phyloP scores from a whole-genome alignment of 2,113 vertebrate genomes.

The Bungarus multicinctus region DNA sequence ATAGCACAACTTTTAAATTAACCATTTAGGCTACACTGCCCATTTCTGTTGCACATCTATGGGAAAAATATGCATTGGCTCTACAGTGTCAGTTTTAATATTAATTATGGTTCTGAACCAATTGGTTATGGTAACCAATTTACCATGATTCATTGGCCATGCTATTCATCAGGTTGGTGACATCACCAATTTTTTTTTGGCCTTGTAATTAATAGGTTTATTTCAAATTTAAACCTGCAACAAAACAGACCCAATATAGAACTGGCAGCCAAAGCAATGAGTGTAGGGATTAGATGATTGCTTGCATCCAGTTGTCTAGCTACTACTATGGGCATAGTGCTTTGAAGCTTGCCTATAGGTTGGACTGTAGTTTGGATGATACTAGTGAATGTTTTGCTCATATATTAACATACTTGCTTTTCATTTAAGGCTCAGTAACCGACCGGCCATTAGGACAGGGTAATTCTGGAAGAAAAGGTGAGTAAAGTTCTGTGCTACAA shows the following conservation, averaged over 20 bases:
- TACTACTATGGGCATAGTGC: neutral
- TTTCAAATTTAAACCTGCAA: neutral
- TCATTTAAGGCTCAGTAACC: conserved; percentile 87
- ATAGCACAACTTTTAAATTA: neutral
- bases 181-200: neutral
- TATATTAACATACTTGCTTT: conserved; percentile 23
- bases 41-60: neutral
- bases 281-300: neutral
- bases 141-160: neutral
- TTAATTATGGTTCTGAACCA: neutral
- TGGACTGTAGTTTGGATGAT: neutral
- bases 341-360: neutral
- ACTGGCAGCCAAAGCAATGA: neutral
- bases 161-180: neutral
- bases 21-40: neutral
- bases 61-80: neutral
- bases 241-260: neutral
- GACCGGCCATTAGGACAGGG: conserved; percentile 90
- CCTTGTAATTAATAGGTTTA: neutral
- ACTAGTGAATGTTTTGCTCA: neutral
- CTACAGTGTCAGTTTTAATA: neutral
- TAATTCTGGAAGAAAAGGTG: conserved; percentile 96
- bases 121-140: neutral
- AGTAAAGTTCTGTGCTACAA: conserved; percentile 79
- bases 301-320: neutral